Evolutionary conservation across 2,888 invertebrate species (phyloP).

Genomic region (Drosophila affinis): DNA sequence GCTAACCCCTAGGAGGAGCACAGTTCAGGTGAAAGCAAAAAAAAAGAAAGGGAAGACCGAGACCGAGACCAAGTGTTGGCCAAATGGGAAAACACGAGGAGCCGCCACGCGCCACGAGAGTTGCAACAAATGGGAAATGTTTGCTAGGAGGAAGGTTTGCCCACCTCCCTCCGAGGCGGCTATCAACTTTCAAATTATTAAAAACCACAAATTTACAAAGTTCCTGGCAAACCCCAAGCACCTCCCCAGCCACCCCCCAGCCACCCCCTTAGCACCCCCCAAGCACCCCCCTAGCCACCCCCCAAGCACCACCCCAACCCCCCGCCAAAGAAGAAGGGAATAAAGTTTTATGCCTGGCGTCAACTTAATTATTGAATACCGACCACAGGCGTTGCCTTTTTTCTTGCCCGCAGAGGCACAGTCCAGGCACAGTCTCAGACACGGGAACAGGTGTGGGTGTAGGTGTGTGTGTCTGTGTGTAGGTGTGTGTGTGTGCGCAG

Average conservation of each 20-base stretch:
- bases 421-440: too few relatives aligned
- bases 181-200: constrained; percentile 28
- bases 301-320: background rate
- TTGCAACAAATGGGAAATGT: constrained; percentile 27
- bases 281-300: too few relatives aligned
- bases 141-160: background rate
- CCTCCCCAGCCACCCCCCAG: too few relatives aligned
- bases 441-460: constrained; percentile 52
- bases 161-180: too few relatives aligned
- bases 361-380: constrained; percentile 73
- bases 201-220: constrained; percentile 45
- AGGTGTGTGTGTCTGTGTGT: too few relatives aligned
- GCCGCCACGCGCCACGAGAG: constrained; percentile 2
- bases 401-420: constrained; percentile 35
- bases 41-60: background rate
- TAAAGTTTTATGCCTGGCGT: constrained; percentile 60
- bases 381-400: constrained; percentile 31
- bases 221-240: background rate
- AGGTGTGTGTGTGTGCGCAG: background rate
- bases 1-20: constrained; percentile 20
- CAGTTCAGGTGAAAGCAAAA: constrained; percentile 15
- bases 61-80: constrained; percentile 42
- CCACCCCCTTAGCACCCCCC: too few relatives aligned
- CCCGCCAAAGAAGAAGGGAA: constrained; percentile 14
- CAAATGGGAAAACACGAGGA: constrained; percentile 38